Base-by-base conservation (phyloP, 2,888 invertebrate genomes). In the Mechanitis messenoides region DNA sequence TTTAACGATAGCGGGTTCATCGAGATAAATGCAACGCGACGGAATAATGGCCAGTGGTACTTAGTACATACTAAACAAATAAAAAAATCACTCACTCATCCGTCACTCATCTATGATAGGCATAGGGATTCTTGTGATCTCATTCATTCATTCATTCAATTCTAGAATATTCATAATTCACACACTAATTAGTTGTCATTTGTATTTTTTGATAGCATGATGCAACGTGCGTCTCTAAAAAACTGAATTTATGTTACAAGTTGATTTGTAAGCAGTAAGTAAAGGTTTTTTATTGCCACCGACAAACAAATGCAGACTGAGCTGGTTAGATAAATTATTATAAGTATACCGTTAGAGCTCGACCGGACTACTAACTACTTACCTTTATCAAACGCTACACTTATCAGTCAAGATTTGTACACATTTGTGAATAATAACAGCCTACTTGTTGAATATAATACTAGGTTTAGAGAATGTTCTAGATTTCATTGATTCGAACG, bases 391-490 rank as follows among this genome's bases (percentile, higher is more conserved):
- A 68, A 64, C 64, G 68, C 76, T 74, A 75, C 72, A 75, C 80
- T 80, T 74, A 74, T 74, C 80, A 74, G 85, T 85, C 85, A 84
- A 84, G 85, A 81, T 71, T 78, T 72, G 77, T 68, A 77, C 82
- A 75, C 82, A 75, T 81, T 83, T 75, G 75, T 74, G 74, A 73
- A 74, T 72, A 74, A 73, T 72, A 77, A 78, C 9, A 9, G 3
- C 1, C 11, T 9, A 9, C 11, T 9, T 9, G 20, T 20, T 20
- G 7, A 42, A 3, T 9, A 9, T 9, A 42, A 42, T 42, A 42
- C 42, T 42, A 42, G 42, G 11, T 42, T 42, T 42, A 9, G 11
- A 11, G 9, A 9, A 3, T 9, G 9, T 9, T 42, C 7, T 42
- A 9, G 42, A 42, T 42, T 42, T 9, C 2, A 42, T 42, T 11